Base-by-base conservation (phyloP, 2,797 vertebrate genomes). In the Echeneis naucrates region DNA sequence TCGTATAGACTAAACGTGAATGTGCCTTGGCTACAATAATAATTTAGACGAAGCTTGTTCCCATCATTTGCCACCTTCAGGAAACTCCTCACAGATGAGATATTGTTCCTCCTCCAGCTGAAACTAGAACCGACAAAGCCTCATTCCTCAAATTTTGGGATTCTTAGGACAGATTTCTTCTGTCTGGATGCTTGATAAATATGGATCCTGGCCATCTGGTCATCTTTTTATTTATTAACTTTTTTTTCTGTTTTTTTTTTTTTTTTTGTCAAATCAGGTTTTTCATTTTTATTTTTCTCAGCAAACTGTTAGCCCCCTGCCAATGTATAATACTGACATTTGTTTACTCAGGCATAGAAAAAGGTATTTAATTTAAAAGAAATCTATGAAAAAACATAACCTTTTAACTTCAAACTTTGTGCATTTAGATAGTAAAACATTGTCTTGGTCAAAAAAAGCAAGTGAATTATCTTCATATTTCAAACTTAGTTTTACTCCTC, bases 321-420 rank as follows among this genome's bases (percentile, higher is more conserved):
- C 95, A 94, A 94, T 96, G 95, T 94, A 93, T 95, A 95, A 95
- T 96, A 95, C 91, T 92, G 90, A 96, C 94, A 95, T 96, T 96
- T 96, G 94, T 95, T 95, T 96, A 97, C 96, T 97, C 92, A 95
- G 97, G 96, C 96, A 86, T 87, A 95, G 95, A 89, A 94, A 94
- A 95, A 94, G 93, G 93, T 94, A 96, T 95, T 96, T 94, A 94
- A 96, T 95, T 95, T 94, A 94, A 96, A 95, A 94, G 72, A 69
- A 88, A 85, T 89, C 81, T 82, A 84, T 82, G 84, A 86, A 77
- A 73, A 82, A 68, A 75, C 82, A n/a, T n/a, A 42, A 93, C 92
- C 93, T 95, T 94, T 95, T 93, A 95, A 96, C 90, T 92, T 95
- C 95, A 95, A 94, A 95, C 93, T 89, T 96, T 92, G 93, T 93